A percentile compares a stretch with the other conserved stretches of the same genome.
Conservation (phyloP, 23 tunicate species). For the Trididemnum nubilum region DNA sequence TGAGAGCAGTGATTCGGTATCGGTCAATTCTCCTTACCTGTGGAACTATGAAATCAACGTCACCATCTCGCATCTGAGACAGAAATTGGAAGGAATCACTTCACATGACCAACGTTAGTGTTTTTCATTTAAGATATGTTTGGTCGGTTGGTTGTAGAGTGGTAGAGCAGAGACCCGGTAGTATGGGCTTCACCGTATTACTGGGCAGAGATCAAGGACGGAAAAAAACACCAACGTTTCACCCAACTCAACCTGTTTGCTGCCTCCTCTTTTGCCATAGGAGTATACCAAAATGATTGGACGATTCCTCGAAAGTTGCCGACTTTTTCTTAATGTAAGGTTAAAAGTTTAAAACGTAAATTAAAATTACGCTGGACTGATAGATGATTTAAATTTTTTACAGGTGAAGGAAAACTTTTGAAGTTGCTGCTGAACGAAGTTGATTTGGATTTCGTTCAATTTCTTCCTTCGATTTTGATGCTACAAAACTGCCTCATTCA, state of each 20-base stretch:
- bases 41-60: constrained; percentile 39
- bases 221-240: no score
- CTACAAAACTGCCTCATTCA: constrained; percentile 47
- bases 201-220: no score
- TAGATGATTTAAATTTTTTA: no score
- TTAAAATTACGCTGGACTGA: no score
- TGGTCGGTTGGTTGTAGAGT: neutral
- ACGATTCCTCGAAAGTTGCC: no score
- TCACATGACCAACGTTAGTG: neutral
- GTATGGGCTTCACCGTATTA: no score
- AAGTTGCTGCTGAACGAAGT: constrained; percentile 35
- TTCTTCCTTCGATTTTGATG: constrained; percentile 17
- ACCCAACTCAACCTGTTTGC: no score
- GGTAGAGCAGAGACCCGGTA: no score
- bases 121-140: neutral
- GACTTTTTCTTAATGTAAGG: no score
- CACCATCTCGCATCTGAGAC: constrained; percentile 25
- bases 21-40: neutral
- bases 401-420: constrained; percentile 33
- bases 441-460: constrained; percentile 31
- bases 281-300: no score
- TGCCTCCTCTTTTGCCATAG: no score
- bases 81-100: constrained; percentile 26
- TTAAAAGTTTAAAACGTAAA: no score
- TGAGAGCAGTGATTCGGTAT: neutral